Evolutionary conservation across 2,888 invertebrate genomes (phyloP).

Genomic region (Limnephilus rhombicus): DNA sequence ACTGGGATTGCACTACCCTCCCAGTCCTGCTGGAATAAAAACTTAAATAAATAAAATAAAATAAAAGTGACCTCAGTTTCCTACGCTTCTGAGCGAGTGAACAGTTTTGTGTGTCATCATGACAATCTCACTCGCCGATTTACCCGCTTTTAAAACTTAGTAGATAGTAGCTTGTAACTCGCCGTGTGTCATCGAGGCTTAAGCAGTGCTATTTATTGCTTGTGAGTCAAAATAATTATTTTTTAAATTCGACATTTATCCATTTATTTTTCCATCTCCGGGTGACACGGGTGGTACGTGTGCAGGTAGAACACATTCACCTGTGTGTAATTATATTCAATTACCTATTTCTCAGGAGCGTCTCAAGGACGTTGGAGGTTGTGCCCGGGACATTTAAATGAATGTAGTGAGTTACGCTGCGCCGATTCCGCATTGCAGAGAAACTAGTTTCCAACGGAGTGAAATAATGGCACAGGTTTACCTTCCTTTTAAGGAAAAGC

Average conservation of each 20-base stretch:
- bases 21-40: too few relatives aligned
- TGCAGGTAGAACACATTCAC: not conserved
- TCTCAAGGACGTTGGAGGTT: slow-evolving; percentile 24
- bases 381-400: slow-evolving; percentile 8
- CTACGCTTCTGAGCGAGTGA: too few relatives aligned
- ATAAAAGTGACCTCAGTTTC: too few relatives aligned
- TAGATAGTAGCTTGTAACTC: too few relatives aligned
- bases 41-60: too few relatives aligned
- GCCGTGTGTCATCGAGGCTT: too few relatives aligned
- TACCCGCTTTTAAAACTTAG: too few relatives aligned
- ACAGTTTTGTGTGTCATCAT: too few relatives aligned
- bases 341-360: not conserved
- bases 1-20: too few relatives aligned
- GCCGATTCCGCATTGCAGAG: slow-evolving; percentile 27
- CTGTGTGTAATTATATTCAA: not conserved
- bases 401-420: slow-evolving; percentile 16
- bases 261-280: not conserved
- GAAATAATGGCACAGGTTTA: slow-evolving; percentile 9
- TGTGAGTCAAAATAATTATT: not conserved
- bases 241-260: not conserved
- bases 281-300: not conserved
- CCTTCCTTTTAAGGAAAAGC: slow-evolving; percentile 25
- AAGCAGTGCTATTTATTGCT: not conserved
- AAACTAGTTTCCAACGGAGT: not conserved
- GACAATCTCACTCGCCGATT: too few relatives aligned